Conservation (phyloP, 2,888 invertebrate genomes). For the Drosophila fulvimacula region DNA sequence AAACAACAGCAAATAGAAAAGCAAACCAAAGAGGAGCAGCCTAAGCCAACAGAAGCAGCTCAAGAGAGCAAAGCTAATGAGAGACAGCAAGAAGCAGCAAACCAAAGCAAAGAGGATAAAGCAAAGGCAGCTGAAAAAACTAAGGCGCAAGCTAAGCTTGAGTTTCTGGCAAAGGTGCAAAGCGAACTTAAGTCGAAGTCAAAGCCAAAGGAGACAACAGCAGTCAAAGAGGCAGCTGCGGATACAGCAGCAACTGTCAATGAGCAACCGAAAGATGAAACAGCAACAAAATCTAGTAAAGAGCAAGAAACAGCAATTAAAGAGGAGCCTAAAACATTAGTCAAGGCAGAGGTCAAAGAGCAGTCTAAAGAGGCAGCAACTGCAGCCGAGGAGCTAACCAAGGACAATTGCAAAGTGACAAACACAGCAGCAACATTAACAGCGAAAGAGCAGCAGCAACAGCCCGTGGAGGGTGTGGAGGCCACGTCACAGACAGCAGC, state of each 20-base stretch:
- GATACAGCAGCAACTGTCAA: neutral
- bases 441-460: neutral
- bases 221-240: neutral
- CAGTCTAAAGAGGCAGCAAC: neutral
- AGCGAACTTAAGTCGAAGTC: slow-evolving; percentile 58
- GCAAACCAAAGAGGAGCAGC: neutral
- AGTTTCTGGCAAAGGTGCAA: slow-evolving; percentile 60
- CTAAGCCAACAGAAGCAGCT: neutral
- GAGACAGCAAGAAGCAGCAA: neutral
- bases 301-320: neutral
- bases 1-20: neutral
- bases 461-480: slow-evolving; percentile 48
- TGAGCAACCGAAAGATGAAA: slow-evolving; percentile 6
- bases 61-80: neutral
- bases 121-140: slow-evolving; percentile 22
- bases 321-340: slow-evolving; percentile 15
- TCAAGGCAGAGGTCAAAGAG: neutral
- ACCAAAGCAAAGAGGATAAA: slow-evolving; percentile 10
- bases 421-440: neutral
- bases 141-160: slow-evolving; percentile 41
- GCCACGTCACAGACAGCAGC: slow-evolving; percentile 31
- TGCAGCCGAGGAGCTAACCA: slow-evolving; percentile 2
- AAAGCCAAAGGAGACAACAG: slow-evolving; percentile 21
- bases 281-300: neutral
- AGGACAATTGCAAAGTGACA: neutral